Conservation (phyloP, 1,140 invertebrate genomes). For the Pogonomyrmex barbatus region DNA sequence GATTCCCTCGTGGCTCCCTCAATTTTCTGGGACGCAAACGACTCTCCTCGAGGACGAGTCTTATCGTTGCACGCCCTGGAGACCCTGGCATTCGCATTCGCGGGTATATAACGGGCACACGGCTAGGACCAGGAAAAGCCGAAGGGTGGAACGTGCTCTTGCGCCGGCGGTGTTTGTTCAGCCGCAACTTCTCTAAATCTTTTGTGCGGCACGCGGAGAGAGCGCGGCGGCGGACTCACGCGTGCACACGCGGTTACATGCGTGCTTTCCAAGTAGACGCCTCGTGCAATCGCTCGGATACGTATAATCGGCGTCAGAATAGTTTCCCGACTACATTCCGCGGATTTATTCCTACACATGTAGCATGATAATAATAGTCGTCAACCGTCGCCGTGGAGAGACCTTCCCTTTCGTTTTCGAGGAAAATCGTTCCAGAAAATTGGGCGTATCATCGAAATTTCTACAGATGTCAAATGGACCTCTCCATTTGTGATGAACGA, state of each 20-base stretch:
- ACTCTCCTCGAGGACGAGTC: not conserved
- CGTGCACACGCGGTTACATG: conserved; percentile 71
- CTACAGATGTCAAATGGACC: too few species aligned
- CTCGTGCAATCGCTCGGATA: conserved; percentile 15
- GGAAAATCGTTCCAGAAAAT: too few species aligned
- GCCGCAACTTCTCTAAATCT: conserved; percentile 83
- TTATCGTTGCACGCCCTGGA: not conserved
- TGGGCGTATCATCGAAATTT: not conserved
- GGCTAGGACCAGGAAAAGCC: conserved; percentile 68
- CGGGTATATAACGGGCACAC: not conserved
- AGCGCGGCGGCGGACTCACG: conserved; percentile 69
- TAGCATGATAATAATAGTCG: not conserved
- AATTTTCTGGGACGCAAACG: not conserved
- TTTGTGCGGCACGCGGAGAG: conserved; percentile 75
- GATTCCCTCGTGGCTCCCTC: not conserved
- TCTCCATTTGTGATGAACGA: too few species aligned
- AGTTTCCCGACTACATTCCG: not conserved
- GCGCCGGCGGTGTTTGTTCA: conserved; percentile 79
- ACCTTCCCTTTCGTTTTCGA: too few species aligned
- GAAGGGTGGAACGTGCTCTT: conserved; percentile 76
- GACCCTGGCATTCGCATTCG: not conserved
- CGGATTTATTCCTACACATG: not conserved
- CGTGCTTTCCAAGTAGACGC: conserved; percentile 66
- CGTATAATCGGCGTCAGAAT: not conserved
- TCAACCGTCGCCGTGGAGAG: not conserved